Conservation (phyloP, 2,113 vertebrate genomes). For the Centropus unirufus region DNA sequence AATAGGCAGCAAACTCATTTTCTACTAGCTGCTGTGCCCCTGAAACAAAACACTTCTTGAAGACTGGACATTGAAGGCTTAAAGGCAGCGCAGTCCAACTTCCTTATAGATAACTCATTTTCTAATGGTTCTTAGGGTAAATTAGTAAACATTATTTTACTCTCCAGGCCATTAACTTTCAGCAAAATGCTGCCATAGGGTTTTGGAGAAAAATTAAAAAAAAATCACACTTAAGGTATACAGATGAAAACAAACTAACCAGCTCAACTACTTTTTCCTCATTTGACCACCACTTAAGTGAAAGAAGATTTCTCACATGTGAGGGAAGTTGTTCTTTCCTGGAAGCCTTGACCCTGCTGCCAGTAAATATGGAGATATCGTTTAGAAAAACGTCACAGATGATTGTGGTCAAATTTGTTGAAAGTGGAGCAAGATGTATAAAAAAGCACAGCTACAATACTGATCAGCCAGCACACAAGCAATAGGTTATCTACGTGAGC, state of each 20-base stretch:
- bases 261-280: constrained; percentile 27
- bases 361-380: constrained; percentile 61
- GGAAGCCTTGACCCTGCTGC: constrained; percentile 52
- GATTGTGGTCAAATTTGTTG: constrained; percentile 57
- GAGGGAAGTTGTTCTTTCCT: constrained; percentile 50
- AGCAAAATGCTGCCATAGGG: background rate
- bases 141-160: background rate
- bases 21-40: background rate
- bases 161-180: background rate
- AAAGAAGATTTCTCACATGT: constrained; percentile 33
- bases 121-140: background rate
- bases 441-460: constrained; percentile 49
- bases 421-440: constrained; percentile 73
- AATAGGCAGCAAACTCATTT: background rate
- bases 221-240: background rate
- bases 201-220: background rate
- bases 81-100: background rate
- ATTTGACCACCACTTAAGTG: constrained; percentile 39
- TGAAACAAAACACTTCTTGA: background rate
- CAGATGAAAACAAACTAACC: background rate
- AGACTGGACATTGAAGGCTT: background rate
- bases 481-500: constrained; percentile 52
- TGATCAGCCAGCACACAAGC: constrained; percentile 36
- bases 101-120: background rate
- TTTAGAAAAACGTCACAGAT: constrained; percentile 60